Evolutionary conservation across 35 echinoderm and acorn worm genomes (phyloP).

Genomic region (Heliocidaris tuberculata): DNA sequence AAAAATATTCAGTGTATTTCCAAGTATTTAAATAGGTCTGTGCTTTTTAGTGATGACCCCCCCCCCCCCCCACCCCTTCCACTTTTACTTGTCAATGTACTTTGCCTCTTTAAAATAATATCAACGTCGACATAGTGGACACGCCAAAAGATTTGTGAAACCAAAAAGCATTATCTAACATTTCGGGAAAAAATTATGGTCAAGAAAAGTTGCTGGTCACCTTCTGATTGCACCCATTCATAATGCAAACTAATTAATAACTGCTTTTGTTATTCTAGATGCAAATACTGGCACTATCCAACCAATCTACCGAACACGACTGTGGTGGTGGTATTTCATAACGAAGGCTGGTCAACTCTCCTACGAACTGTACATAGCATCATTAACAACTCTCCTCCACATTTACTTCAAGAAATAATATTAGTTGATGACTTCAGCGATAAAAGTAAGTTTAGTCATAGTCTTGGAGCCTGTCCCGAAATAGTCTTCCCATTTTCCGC

Average conservation of each 20-base stretch:
- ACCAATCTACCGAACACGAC: conserved; percentile 74
- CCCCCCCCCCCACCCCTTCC: too few species aligned
- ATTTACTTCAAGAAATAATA: conserved; percentile 76
- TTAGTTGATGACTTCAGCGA: conserved; percentile 88
- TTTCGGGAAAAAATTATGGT: neutral
- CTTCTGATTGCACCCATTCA: neutral
- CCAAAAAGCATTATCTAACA: neutral
- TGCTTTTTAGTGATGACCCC: too few species aligned
- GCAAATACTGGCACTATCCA: conserved; percentile 66
- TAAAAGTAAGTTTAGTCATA: conserved; percentile 69
- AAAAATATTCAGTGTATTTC: too few species aligned
- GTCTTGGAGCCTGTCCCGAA: too few species aligned
- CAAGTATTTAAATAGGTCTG: too few species aligned
- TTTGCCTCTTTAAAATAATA: neutral
- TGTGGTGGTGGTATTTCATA: conserved; percentile 80
- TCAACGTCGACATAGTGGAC: neutral
- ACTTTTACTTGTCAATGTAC: too few species aligned
- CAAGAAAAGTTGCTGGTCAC: neutral
- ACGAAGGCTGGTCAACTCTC: conserved; percentile 85
- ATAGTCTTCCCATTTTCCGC: too few species aligned
- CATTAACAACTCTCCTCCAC: conserved; percentile 78
- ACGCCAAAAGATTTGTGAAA: neutral
- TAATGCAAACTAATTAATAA: neutral
- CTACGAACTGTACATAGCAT: conserved; percentile 81
- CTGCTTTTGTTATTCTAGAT: conserved; percentile 54